Conservation (phyloP, 2,888 invertebrate species). For the Panorpa germanica region DNA sequence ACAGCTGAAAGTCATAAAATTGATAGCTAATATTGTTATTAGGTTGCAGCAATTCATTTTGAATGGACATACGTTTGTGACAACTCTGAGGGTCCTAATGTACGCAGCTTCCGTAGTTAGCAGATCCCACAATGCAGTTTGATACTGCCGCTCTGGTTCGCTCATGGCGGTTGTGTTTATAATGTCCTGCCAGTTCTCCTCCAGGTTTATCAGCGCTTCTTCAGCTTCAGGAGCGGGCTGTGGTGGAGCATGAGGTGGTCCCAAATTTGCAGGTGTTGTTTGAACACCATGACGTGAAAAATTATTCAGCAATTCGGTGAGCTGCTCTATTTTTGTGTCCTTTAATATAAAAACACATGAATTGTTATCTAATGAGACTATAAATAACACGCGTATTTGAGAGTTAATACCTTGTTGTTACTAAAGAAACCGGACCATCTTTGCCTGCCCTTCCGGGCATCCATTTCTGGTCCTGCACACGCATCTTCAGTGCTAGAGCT, state of each 20-base stretch:
- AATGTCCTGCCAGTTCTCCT: no score
- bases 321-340: slow-evolving; percentile 56
- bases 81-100: slow-evolving; percentile 69
- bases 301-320: slow-evolving; percentile 52
- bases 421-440: slow-evolving; percentile 36
- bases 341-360: slow-evolving; percentile 10
- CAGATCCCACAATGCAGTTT: slow-evolving; percentile 87
- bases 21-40: no score
- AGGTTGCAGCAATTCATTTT: no score
- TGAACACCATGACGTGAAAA: slow-evolving; percentile 58
- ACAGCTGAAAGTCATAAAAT: slow-evolving; percentile 39
- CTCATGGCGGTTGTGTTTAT: slow-evolving; percentile 17
- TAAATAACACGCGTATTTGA: not conserved
- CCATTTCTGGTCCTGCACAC: slow-evolving; percentile 26
- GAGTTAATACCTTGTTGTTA: slow-evolving; percentile 30
- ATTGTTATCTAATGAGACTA: slow-evolving; percentile 5
- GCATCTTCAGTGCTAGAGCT: slow-evolving; percentile 22
- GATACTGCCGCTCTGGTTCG: slow-evolving; percentile 54
- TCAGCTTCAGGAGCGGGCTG: slow-evolving; percentile 28
- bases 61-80: slow-evolving; percentile 61
- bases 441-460: slow-evolving; percentile 45
- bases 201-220: slow-evolving; percentile 29
- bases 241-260: slow-evolving; percentile 24
- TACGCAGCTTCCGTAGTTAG: slow-evolving; percentile 83
- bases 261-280: slow-evolving; percentile 27